Evolutionary conservation across 2,888 invertebrate genomes (phyloP).

Genomic region (Adineta ricciae): DNA sequence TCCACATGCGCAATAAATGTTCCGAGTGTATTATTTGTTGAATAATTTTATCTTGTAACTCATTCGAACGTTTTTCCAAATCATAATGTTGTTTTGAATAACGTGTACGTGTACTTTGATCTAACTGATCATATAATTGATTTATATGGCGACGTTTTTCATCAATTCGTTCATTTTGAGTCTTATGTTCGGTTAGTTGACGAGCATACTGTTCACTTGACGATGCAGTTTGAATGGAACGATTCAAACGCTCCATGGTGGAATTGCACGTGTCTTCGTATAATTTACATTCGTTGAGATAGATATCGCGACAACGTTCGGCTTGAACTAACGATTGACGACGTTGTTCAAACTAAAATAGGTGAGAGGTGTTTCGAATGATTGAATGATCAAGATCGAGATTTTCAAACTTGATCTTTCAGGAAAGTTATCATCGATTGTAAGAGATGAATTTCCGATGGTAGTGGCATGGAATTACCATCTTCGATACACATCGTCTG

Average conservation of each 20-base stretch:
- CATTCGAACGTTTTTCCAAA: not conserved
- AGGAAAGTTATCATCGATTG: not conserved
- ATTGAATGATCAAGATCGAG: not conserved
- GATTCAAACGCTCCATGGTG: not conserved
- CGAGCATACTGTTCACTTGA: not conserved
- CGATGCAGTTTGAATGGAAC: not conserved
- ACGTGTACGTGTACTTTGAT: not conserved
- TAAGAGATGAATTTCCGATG: not conserved
- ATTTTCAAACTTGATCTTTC: not conserved
- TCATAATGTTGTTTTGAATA: constrained; percentile 9
- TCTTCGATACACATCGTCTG: not conserved
- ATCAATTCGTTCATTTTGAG: not conserved
- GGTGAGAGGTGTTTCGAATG: not conserved
- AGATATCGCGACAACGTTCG: not conserved
- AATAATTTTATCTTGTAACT: not conserved
- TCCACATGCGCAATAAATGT: not conserved
- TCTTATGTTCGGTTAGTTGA: not conserved
- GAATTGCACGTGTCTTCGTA: not conserved
- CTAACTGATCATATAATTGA: not conserved
- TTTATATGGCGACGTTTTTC: not conserved
- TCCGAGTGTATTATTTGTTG: not conserved
- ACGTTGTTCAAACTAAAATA: not conserved
- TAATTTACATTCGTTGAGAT: not conserved
- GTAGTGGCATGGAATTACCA: not conserved
- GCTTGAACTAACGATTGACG: not conserved